Conservation (phyloP, 2,113 vertebrate species). For the Cariama cristata region DNA sequence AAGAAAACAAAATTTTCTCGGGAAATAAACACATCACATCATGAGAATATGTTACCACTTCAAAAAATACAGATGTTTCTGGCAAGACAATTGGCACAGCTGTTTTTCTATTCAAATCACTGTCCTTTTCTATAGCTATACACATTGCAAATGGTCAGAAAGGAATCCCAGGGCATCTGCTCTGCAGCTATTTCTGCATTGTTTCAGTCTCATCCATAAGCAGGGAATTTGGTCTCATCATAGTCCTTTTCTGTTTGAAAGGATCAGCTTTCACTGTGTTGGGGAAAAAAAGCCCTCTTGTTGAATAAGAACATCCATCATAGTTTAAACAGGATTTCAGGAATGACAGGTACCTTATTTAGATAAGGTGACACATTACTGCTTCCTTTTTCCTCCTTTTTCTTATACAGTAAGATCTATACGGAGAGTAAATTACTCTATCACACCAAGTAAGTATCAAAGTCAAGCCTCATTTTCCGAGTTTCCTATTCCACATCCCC, state of each 20-base stretch:
- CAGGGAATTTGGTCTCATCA: constrained; percentile 18
- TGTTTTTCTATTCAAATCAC: neutral
- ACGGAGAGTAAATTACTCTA: constrained; percentile 77
- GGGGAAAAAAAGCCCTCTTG: constrained; percentile 32
- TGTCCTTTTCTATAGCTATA: neutral
- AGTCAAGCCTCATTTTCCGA: constrained; percentile 74
- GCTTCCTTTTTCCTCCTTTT: constrained; percentile 59
- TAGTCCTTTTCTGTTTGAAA: constrained; percentile 37
- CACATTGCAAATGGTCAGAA: neutral
- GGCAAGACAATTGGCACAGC: neutral
- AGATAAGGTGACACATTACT: constrained; percentile 79
- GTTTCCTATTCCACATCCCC: constrained; percentile 68
- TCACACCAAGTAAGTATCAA: constrained; percentile 78
- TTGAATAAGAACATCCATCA: constrained; percentile 77
- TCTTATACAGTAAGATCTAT: constrained; percentile 71
- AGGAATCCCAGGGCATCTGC: neutral
- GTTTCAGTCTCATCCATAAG: neutral
- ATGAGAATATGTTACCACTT: neutral
- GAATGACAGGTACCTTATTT: constrained; percentile 81
- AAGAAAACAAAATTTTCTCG: neutral
- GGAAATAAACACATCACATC: neutral
- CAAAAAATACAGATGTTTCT: neutral
- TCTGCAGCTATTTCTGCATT: constrained; percentile 23
- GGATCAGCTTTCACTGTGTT: constrained; percentile 8
- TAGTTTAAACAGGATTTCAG: constrained; percentile 76